Percentiles rank a stretch among this genome's conserved stretches.
phyloP scores from a whole-genome alignment of 2,888 invertebrate genomes.

The Lamproptera curius region DNA sequence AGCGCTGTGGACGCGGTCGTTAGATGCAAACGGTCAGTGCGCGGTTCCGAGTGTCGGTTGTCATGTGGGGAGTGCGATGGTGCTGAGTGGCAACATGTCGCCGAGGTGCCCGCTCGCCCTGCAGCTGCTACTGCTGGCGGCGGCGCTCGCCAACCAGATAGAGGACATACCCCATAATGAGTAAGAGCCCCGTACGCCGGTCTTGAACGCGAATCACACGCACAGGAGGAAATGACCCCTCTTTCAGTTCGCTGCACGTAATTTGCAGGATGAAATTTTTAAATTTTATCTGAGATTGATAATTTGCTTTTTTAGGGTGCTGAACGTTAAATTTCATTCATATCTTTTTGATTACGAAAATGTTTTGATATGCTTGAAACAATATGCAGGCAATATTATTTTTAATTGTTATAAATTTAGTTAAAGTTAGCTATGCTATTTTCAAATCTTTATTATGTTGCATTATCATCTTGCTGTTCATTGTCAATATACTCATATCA shows the following conservation, averaged over 20 bases:
- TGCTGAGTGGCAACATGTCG: conserved; percentile 52
- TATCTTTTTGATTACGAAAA: too few relatives aligned
- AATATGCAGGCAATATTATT: too few relatives aligned
- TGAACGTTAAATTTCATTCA: too few relatives aligned
- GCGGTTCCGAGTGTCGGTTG: conserved; percentile 49
- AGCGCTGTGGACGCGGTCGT: conserved; percentile 50
- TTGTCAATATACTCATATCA: too few relatives aligned
- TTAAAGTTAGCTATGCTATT: too few relatives aligned
- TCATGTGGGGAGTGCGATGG: conserved; percentile 66
- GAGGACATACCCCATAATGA: conserved; percentile 94
- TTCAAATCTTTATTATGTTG: too few relatives aligned
- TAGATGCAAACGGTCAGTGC: conserved; percentile 52
- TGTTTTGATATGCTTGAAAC: too few relatives aligned
- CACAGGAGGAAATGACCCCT: not conserved
- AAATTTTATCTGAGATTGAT: too few relatives aligned
- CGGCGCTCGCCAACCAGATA: conserved; percentile 84
- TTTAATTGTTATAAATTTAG: too few relatives aligned
- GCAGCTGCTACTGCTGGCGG: conserved; percentile 52
- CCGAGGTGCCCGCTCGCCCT: conserved; percentile 50
- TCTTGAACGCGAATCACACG: not conserved
- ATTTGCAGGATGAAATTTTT: too few relatives aligned
- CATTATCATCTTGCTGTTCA: too few relatives aligned
- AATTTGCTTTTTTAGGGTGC: too few relatives aligned
- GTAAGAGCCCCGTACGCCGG: conserved; percentile 76
- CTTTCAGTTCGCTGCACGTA: not conserved